These are phyloP conservation scores for Aphelinus atriplicis DNA, from an alignment of 1,140 invertebrate genomes.

Conservation along the genomic window DNA sequence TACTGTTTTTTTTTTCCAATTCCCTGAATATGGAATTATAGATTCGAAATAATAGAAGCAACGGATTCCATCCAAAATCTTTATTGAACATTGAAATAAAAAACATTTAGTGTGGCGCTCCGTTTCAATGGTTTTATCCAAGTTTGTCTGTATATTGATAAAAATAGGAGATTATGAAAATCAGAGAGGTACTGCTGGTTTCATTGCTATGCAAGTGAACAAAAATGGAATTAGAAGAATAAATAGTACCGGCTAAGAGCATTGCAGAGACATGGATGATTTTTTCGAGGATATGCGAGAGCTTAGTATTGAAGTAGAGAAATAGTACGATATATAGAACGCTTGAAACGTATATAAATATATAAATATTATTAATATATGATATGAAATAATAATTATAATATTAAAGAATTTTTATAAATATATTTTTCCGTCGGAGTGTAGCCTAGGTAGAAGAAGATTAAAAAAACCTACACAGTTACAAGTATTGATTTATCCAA, in stretches of 20 bases:
- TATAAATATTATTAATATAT: conserved; percentile 26
- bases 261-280: conserved; percentile 34
- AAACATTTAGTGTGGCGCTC: conserved; percentile 48
- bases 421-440: conserved; percentile 68
- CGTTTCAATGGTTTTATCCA: conserved; percentile 46
- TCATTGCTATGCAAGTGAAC: background rate
- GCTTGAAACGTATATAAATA: conserved; percentile 60
- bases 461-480: conserved; percentile 58
- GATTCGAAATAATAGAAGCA: conserved; percentile 39
- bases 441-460: conserved; percentile 62
- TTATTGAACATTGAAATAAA: conserved; percentile 32
- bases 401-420: conserved; percentile 68
- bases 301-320: conserved; percentile 48
- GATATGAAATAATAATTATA: conserved; percentile 50
- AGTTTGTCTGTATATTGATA: conserved; percentile 48
- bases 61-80: conserved; percentile 59
- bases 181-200: background rate
- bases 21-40: background rate
- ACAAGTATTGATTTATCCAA: conserved; percentile 64
- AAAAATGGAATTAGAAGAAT: background rate
- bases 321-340: conserved; percentile 61
- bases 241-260: conserved; percentile 6
- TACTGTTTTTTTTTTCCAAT: background rate
- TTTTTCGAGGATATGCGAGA: conserved; percentile 42
- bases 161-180: conserved; percentile 12